Evolutionary conservation across 2,113 vertebrate species (phyloP), one percentile per base, ranked within the genome.

Genomic region (Trinectes maculatus): DNA sequence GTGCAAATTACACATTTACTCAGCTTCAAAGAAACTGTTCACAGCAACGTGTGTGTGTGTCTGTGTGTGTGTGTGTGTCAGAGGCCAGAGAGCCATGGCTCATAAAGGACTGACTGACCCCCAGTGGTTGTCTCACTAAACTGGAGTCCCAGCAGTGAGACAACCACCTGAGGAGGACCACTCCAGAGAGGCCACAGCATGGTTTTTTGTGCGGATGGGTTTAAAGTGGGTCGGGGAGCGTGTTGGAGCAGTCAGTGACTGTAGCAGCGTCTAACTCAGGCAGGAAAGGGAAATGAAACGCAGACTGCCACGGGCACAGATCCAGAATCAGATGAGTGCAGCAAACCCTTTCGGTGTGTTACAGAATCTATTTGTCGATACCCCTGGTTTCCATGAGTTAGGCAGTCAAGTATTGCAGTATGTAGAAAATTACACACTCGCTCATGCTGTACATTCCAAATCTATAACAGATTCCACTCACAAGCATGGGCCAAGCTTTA

Each of bases 211-310:
- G 39, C 66, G 65, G 49, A 75, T 42, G 67, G 36, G 55, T 71
- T 67, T 56, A 77, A 40, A 86, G 59, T 80, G 76, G 80, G 74
- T 75, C 74, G 77, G 60, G 59, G 80, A 85, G 57, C 1, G 22
- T 33, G 66, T 25, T 22, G 69, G 47, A 60, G 53, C 40, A 43
- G 63, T 74, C 31, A 54, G 73, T 48, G 67, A 66, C 58, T 71
- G 54, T 29, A 71, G 55, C 59, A 29, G 63, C 54, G 68, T 82
- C 75, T 54, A 71, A 63, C 26, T 10, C 1, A 19, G 48, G 40
- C 80, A 60, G 80, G 77, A 87, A 83, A 66, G 47, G 74, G 72
- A 87, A 86, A 87, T 84, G 77, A 73, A 86, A 75, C 54, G 52
- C 82, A 87, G 85, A 71, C 76, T 48, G 56, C 70, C 12, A 6